A percentile compares a stretch with the other conserved stretches of the same genome.
Evolutionary conservation across 2,113 vertebrate genomes (phyloP).

Genomic region (Myrmecobius fasciatus): DNA sequence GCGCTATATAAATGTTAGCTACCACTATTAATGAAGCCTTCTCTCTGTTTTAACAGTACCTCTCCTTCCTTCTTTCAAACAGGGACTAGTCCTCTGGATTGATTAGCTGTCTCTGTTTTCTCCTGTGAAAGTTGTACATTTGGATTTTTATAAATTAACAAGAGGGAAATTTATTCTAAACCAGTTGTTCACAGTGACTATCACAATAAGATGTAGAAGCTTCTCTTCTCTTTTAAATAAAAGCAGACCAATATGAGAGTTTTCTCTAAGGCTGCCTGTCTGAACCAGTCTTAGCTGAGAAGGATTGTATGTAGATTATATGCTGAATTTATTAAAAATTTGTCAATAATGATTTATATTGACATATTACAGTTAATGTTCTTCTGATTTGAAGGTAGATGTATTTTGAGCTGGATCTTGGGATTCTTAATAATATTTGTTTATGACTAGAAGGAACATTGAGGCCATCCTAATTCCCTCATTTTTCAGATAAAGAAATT

Average conservation of each 20-base stretch:
- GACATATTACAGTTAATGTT: not conserved
- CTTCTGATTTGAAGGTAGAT: not conserved
- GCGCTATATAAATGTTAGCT: not conserved
- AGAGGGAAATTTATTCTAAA: not conserved
- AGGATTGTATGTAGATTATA: not conserved
- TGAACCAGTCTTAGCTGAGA: not conserved
- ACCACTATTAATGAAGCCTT: not conserved
- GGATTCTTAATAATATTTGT: not conserved
- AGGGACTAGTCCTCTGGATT: not conserved
- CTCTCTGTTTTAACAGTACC: not conserved
- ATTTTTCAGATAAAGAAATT: not conserved
- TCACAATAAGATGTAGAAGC: not conserved
- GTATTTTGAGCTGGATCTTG: not conserved
- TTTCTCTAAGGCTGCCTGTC: not conserved
- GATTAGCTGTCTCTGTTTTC: not conserved
- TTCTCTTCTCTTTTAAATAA: not conserved
- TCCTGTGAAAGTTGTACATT: not conserved
- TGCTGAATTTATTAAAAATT: not conserved
- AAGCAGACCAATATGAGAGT: not conserved
- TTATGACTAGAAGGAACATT: not conserved
- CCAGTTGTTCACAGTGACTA: not conserved
- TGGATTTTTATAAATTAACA: not conserved
- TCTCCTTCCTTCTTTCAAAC: not conserved
- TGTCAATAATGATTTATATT: not conserved
- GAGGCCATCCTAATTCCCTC: not conserved